Evolutionary conservation across 2,888 invertebrate species (phyloP), one percentile per base, ranked within the genome.

Genomic region (Amiota communis): DNA sequence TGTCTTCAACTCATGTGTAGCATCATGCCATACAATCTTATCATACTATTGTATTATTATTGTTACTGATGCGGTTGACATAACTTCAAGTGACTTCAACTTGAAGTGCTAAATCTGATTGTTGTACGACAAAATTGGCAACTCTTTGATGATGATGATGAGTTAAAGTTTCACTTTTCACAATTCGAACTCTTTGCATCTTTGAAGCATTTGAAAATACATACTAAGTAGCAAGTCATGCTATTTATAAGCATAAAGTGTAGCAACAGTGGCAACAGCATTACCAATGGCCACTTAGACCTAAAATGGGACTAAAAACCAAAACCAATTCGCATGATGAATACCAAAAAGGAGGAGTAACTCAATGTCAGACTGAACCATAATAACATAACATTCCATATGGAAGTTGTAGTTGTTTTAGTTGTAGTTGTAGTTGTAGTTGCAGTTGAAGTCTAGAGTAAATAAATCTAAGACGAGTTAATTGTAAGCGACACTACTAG

Each of bases 401-500:
- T 36, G 36, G 36, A 36, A 36, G 8, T 36, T 36, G 36, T 6
- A 36, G 36, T 36, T 36, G 8, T 36, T 36, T 2, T 6, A 36
- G 36, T 36, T 36, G 36, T 6, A 36, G 36, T 36, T 36, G 6
- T 23, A 23, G 6, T 36, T 36, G 36, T 6, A 36, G 36, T 36
- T 36, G 36, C 3, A 36, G 36, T 36, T 36, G 6, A 36, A 36
- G 36, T 36, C 6, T 23, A 2, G 36, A 36, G 36, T 36, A 36
- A 36, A 72, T 72, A 70, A 51, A 47, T 36, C 8, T 15, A 51
- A 67, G 70, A 47, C 70, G 68, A 71, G 72, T 73, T 76, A 76
- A 76, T 76, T 75, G 76, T 75, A 73, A 76, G 71, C 63, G 75
- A 77, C 75, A 75, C 65, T 57, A 75, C 65, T 57, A 46, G 36